These are phyloP conservation scores for Diacarnus erythraeanus DNA, from an alignment of 37 sponge, comb jelly and placozoan genomes.

Conservation along the genomic window DNA sequence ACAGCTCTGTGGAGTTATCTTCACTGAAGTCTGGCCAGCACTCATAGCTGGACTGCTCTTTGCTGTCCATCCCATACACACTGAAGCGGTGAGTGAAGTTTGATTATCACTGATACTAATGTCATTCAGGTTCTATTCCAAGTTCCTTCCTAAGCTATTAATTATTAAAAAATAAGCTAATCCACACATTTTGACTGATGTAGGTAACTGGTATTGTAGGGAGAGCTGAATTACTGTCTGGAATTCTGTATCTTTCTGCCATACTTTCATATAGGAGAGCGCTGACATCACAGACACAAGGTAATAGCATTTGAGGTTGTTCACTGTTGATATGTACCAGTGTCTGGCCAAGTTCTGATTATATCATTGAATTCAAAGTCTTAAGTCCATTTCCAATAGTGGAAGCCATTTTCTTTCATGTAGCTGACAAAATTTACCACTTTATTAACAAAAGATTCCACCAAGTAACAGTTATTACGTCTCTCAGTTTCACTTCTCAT, in stretches of 20 bases:
- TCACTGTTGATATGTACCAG: too few species aligned
- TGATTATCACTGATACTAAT: not conserved
- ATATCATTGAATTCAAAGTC: too few species aligned
- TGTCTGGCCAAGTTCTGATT: too few species aligned
- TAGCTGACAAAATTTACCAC: too few species aligned
- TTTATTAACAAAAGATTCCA: too few species aligned
- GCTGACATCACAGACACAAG: not conserved
- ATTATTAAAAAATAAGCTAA: not conserved
- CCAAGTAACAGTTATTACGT: too few species aligned
- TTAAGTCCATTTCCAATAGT: too few species aligned
- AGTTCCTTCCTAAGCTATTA: not conserved
- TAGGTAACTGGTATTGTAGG: constrained; percentile 95
- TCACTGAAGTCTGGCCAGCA: constrained; percentile 52
- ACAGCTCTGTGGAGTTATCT: constrained; percentile 47
- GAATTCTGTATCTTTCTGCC: constrained; percentile 70
- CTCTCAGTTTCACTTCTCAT: too few species aligned
- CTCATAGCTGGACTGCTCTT: constrained; percentile 76
- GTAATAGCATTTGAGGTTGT: too few species aligned
- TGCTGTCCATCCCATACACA: constrained; percentile 69
- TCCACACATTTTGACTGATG: not conserved
- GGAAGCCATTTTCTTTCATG: too few species aligned
- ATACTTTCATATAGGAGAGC: constrained; percentile 57
- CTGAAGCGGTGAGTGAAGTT: constrained; percentile 59
- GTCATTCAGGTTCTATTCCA: not conserved
- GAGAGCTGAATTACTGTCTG: constrained; percentile 84